Base-by-base conservation (phyloP, 92 coral and sea anemone species). In the Hydrozoanthus gracilis region DNA sequence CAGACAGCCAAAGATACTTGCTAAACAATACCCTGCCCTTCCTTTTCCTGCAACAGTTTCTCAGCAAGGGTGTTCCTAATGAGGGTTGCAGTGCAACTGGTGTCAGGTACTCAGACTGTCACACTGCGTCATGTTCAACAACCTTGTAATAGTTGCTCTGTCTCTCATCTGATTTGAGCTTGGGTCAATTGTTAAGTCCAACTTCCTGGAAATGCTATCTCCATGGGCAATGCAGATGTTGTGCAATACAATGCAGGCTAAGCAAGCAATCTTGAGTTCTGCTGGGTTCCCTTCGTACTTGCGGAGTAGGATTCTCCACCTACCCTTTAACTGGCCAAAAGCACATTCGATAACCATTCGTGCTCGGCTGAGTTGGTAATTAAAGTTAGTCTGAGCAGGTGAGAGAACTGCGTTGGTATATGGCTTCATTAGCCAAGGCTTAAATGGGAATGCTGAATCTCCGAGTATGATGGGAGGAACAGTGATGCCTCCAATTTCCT, bases 181-280 rank as follows among this genome's bases (percentile, higher is more conserved):
- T 58, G 91, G 91, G 66, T 88, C 91, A 83, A 82, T 46, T 70
- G 91, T 72, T 58, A 88, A 65, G 84, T 83, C 88, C 65, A 83
- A 67, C 79, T 89, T 77, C 27, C 73, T 61, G 55, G 91, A 68
- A 64, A 88, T 48, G 80, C 71, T 79, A 48, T 87, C 79, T 17
- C 71, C 86, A 15, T 11, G 15, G 55, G 68, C 90, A 20, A 83
- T 88, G 45, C 88, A 88, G 51, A 88, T 83, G 51, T 88, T 88
- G 84, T 88, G 90, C 14, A 88, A 82, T 16, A 88, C 87, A 78
- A 71, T 50, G 51, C 90, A 82, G 49, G 90, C 90, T 54, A 88
- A 87, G 44, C 88, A 58, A 67, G 82, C 74, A 47, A 45, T 27
- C 44, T 88, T 88, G 49, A 83, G 50, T 51, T 76, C 88, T 61